Conservation (phyloP, 2,113 vertebrate species). For the Cheirogaleus medius region DNA sequence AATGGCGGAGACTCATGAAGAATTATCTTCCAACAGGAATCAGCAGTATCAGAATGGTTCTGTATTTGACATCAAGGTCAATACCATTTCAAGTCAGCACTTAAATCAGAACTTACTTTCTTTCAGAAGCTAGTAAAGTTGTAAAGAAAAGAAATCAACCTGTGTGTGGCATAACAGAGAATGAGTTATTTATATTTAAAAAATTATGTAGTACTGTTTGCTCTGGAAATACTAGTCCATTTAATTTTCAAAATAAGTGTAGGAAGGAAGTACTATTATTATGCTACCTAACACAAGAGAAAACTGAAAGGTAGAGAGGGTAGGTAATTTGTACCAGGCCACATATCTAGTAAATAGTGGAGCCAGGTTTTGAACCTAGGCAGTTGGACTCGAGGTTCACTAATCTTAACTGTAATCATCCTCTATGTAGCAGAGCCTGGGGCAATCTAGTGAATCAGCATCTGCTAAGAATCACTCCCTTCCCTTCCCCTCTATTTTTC, state of each 20-base stretch:
- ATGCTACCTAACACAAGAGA: background rate
- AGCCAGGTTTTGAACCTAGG: background rate
- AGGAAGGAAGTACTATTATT: background rate
- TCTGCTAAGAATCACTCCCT: background rate
- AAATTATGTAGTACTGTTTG: background rate
- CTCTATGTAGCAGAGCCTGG: background rate
- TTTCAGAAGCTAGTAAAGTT: background rate
- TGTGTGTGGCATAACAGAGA: background rate
- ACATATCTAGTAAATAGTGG: background rate
- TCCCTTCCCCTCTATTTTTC: background rate
- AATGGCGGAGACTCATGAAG: background rate
- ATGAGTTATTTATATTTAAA: background rate
- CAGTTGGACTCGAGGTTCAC: accelerated
- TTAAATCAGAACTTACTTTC: background rate
- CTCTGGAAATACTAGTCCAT: background rate
- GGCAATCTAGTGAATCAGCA: background rate
- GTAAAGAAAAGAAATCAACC: background rate
- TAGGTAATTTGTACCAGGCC: background rate
- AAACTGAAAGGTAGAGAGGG: background rate
- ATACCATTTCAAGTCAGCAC: background rate
- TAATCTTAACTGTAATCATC: accelerated
- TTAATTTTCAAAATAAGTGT: background rate
- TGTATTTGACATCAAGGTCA: background rate
- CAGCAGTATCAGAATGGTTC: background rate
- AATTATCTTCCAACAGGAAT: background rate